Base-by-base conservation (phyloP, 2,888 invertebrate genomes). In the Tinea trinotella region DNA sequence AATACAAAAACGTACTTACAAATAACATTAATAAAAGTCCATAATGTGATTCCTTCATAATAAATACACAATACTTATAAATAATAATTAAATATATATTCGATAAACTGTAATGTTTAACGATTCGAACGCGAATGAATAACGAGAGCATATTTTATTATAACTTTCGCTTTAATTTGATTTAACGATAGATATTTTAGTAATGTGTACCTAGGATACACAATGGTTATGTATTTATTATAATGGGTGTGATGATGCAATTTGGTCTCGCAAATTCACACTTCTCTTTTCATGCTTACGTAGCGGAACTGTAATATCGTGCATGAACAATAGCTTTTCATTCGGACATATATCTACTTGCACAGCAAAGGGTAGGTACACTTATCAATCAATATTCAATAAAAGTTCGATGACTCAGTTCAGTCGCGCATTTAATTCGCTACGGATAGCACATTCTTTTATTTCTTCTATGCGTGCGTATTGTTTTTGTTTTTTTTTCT, bases 11-110 rank as follows among this genome's bases (percentile, higher is more conserved):
- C n/a, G n/a, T n/a, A 67, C 69, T 68, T 70, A 80, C 80, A 57
- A 76, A 59, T 55, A 76, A 61, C 34, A 70, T 59, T 46, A 77
- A 49, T 59, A 78, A 60, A n/a, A 46, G 15, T 56, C 68, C 61
- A 56, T 64, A 66, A 55, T 71, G 65, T 55, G 68, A 58, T 60
- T 66, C 66, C 56, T 64, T 62, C 70, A 74, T 73, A 52, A 3
- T 54, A 20, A 50, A 20, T n/a, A 6, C 13, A n/a, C n/a, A n/a
- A n/a, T n/a, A n/a, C n/a, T n/a, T n/a, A n/a, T n/a, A n/a, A n/a
- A n/a, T n/a, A 7, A 30, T 30, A 7, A 2, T 40, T 13, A 40
- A n/a, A n/a, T n/a, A n/a, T n/a, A n/a, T n/a, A n/a, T n/a, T n/a
- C n/a, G n/a, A n/a, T n/a, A 40, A 40, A 12, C 30, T 6, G 40